phyloP scores from a whole-genome alignment of 1,140 invertebrate genomes.

The Drosophila parabipectinata region DNA sequence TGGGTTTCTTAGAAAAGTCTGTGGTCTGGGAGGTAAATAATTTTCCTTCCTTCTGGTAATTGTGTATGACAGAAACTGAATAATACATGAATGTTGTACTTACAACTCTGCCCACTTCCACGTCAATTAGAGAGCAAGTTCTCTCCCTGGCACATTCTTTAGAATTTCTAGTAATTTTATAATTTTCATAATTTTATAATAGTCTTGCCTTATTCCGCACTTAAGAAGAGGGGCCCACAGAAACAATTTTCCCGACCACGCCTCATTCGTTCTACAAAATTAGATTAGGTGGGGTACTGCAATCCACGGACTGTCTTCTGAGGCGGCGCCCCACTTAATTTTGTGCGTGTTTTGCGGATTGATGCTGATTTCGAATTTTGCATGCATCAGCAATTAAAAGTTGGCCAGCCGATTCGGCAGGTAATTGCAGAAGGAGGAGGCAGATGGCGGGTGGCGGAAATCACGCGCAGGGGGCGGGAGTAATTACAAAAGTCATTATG shows the following conservation, averaged over 20 bases:
- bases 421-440: constrained; percentile 46
- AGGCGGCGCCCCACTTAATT: constrained; percentile 14
- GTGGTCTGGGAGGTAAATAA: constrained; percentile 4
- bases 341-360: constrained; percentile 35
- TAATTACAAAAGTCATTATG: constrained; percentile 79
- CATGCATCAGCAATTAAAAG: constrained; percentile 76
- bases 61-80: constrained; percentile 23
- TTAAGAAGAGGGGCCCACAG: constrained; percentile 1
- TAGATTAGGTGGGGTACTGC: constrained; percentile 42
- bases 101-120: constrained; percentile 3
- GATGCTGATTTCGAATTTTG: constrained; percentile 41
- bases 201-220: constrained; percentile 53
- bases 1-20: background rate
- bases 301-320: constrained; percentile 6
- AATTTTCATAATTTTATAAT: constrained; percentile 74
- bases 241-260: constrained; percentile 3
- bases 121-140: background rate
- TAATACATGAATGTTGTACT: constrained; percentile 22
- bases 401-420: constrained; percentile 68
- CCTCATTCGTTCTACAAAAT: constrained; percentile 28
- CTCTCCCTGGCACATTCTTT: constrained; percentile 15
- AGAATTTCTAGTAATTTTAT: constrained; percentile 37
- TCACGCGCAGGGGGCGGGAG: constrained; percentile 8
- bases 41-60: constrained; percentile 13
- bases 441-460: constrained; percentile 11